A percentile compares a stretch with the other conserved stretches of the same genome.
Conservation (phyloP, 2,888 invertebrate genomes). For the Temnothorax rugatulus region DNA sequence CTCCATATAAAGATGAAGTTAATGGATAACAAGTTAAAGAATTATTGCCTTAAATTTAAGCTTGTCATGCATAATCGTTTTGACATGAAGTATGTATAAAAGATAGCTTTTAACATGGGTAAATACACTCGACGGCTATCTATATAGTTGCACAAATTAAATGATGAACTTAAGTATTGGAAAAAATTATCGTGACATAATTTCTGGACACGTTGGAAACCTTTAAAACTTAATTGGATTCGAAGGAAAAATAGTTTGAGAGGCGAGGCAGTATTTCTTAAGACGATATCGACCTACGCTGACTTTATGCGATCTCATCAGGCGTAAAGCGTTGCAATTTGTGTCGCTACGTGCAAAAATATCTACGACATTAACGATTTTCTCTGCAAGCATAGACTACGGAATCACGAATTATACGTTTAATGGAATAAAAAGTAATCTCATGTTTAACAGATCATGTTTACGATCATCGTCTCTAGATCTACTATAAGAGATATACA, state of each 20-base stretch:
- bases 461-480: constrained; percentile 5
- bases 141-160: constrained; percentile 42
- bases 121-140: background rate
- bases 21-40: background rate
- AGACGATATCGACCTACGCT: constrained; percentile 58
- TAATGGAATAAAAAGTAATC: constrained; percentile 20
- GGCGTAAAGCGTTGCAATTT: constrained; percentile 62
- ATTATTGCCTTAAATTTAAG: constrained; percentile 1
- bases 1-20: background rate
- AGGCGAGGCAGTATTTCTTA: constrained; percentile 51
- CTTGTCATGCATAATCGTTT: background rate
- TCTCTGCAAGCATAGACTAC: background rate
- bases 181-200: constrained; percentile 66
- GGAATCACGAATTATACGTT: constrained; percentile 35
- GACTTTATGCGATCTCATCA: constrained; percentile 63
- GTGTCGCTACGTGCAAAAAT: constrained; percentile 45
- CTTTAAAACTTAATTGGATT: constrained; percentile 71
- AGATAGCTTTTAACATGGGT: background rate
- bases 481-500: background rate
- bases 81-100: background rate
- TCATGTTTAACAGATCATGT: constrained; percentile 4
- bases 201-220: constrained; percentile 61
- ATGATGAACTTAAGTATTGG: constrained; percentile 45
- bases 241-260: constrained; percentile 51
- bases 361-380: constrained; percentile 35